phyloP scores from a whole-genome alignment of 2,797 vertebrate species.

The Semaprochilodus insignis region DNA sequence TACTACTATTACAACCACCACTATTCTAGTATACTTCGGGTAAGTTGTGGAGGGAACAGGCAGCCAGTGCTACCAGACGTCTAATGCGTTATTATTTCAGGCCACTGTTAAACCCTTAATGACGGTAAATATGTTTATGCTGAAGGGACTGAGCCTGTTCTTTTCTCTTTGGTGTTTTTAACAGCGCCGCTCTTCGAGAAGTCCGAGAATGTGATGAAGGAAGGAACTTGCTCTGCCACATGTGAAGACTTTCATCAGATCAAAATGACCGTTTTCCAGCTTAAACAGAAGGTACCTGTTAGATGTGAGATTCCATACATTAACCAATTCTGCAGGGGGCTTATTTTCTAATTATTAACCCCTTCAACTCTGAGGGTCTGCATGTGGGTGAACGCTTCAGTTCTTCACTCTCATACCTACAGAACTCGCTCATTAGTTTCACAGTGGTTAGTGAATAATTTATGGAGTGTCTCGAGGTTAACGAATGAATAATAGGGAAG shows the following conservation, averaged over 20 bases:
- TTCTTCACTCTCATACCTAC: too few species aligned
- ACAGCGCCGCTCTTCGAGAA: slow-evolving; percentile 85
- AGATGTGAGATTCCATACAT: background rate
- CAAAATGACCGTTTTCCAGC: slow-evolving; percentile 91
- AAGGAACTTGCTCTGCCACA: slow-evolving; percentile 87
- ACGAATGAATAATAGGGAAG: too few species aligned
- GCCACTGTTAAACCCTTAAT: background rate
- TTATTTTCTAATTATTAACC: too few species aligned
- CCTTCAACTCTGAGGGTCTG: too few species aligned
- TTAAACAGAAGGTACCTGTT: slow-evolving; percentile 90
- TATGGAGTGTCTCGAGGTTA: too few species aligned
- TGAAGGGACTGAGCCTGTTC: background rate
- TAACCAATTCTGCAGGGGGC: background rate
- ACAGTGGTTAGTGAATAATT: too few species aligned
- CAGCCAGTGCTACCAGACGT: too few species aligned
- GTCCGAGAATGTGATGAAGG: slow-evolving; percentile 85
- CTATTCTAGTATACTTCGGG: too few species aligned
- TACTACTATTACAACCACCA: too few species aligned
- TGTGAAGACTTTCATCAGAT: slow-evolving; percentile 96
- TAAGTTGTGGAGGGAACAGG: too few species aligned
- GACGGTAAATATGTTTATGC: background rate
- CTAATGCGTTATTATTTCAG: background rate
- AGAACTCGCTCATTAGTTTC: too few species aligned
- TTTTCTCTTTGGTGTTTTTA: slow-evolving; percentile 40
- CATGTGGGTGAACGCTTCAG: too few species aligned